Evolutionary conservation across 2,888 invertebrate species (phyloP).

Genomic region (Teinopalpus imperialis): DNA sequence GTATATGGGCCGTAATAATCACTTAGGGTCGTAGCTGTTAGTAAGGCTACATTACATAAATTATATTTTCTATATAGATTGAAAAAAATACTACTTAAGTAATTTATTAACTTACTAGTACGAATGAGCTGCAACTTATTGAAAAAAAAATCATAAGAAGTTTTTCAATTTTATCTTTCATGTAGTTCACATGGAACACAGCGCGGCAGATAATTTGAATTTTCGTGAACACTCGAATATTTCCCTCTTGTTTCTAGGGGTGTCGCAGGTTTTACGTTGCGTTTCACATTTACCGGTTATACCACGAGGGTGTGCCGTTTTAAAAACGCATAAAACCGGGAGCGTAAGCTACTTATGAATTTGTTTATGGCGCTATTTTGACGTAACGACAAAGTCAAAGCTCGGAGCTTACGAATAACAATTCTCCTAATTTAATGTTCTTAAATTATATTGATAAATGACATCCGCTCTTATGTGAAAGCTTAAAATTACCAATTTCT

Average conservation of each 20-base stretch:
- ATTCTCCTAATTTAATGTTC: conserved; percentile 63
- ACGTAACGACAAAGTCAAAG: conserved; percentile 50
- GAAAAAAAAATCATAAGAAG: too few relatives aligned
- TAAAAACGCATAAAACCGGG: conserved; percentile 76
- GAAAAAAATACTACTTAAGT: too few relatives aligned
- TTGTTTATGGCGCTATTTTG: conserved; percentile 77
- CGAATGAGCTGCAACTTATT: too few relatives aligned
- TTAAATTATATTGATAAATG: too few relatives aligned
- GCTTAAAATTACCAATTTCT: too few relatives aligned
- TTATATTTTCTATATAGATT: too few relatives aligned
- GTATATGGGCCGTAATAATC: too few relatives aligned
- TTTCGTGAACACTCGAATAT: conserved; percentile 33
- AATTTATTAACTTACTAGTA: too few relatives aligned
- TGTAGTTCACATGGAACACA: conserved; percentile 20
- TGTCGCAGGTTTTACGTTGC: conserved; percentile 66
- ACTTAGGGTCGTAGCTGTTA: too few relatives aligned
- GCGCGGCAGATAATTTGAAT: conserved; percentile 31
- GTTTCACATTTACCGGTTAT: conserved; percentile 68
- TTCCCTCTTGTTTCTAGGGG: conserved; percentile 58
- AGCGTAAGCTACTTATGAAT: conserved; percentile 79
- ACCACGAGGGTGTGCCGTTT: conserved; percentile 61
- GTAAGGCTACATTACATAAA: too few relatives aligned
- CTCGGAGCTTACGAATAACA: conserved; percentile 56
- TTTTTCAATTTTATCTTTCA: too few relatives aligned
- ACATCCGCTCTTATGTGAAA: too few relatives aligned